Conservation (phyloP, 2,797 vertebrate species). For the Lacerta bilineata region DNA sequence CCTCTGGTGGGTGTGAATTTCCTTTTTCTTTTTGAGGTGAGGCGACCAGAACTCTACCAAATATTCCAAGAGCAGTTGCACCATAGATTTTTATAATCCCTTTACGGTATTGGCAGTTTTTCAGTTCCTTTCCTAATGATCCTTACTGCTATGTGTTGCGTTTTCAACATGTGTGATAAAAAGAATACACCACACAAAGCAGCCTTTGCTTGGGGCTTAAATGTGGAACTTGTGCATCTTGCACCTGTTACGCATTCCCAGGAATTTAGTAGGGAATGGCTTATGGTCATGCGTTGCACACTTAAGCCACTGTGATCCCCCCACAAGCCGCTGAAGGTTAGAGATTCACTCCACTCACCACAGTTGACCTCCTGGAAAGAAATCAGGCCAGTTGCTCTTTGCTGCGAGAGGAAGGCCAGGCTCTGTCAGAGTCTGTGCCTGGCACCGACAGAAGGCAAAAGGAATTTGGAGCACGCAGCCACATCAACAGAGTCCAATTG, state of each 20-base stretch:
- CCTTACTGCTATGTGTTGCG: not conserved
- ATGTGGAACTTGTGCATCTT: conserved; percentile 18
- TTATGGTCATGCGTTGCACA: not conserved
- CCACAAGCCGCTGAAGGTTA: conserved; percentile 28
- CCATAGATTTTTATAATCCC: no score
- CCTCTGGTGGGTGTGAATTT: no score
- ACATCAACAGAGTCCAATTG: conserved; percentile 51
- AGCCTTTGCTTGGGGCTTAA: not conserved
- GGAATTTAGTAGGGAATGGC: not conserved
- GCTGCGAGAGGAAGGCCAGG: conserved; percentile 32
- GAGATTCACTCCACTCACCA: not conserved
- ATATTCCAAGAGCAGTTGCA: no score
- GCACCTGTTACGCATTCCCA: not conserved
- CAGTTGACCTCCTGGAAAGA: conserved; percentile 57
- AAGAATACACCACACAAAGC: not conserved
- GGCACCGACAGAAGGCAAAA: conserved; percentile 68
- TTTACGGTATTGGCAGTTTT: no score
- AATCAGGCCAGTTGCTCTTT: conserved; percentile 60
- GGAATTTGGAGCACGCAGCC: conserved; percentile 62
- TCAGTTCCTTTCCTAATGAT: no score
- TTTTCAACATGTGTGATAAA: not conserved
- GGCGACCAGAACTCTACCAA: no score
- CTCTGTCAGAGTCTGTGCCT: conserved; percentile 69
- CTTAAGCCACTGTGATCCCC: accelerated
- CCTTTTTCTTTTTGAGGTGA: no score